Conservation (phyloP, 1,140 invertebrate species). For the Anastrepha ludens region DNA sequence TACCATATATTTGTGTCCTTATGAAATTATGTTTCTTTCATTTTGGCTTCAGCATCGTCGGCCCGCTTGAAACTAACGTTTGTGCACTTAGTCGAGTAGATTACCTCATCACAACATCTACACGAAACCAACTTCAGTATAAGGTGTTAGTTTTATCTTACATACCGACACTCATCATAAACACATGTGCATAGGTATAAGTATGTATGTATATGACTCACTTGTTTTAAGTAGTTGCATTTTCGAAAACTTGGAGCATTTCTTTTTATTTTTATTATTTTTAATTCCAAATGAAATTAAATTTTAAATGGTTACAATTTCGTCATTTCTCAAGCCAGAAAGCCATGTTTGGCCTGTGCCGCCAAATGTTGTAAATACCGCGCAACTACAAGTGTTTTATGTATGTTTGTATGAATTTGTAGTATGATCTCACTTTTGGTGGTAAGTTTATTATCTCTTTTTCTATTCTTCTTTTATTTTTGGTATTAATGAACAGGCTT, state of each 20-base stretch:
- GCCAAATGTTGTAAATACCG: neutral
- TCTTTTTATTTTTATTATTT: conserved; percentile 6
- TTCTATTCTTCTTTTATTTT: conserved; percentile 27
- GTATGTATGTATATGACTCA: neutral
- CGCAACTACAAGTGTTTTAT: neutral
- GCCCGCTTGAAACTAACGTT: neutral
- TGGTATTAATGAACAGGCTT: neutral
- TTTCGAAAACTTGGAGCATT: neutral
- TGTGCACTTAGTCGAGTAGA: neutral
- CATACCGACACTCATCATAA: neutral
- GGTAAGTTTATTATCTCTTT: neutral
- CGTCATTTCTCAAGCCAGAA: neutral
- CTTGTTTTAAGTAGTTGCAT: neutral
- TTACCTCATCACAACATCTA: conserved; percentile 28
- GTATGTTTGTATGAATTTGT: neutral
- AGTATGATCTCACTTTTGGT: neutral
- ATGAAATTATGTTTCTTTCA: conserved; percentile 1
- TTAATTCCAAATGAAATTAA: conserved; percentile 29
- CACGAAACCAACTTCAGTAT: neutral
- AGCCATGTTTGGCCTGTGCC: neutral
- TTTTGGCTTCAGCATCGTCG: neutral
- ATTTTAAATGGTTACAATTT: conserved; percentile 45
- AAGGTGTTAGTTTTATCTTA: neutral
- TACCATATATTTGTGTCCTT: neutral
- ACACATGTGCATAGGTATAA: neutral